phyloP scores from a whole-genome alignment of 1,140 invertebrate species.

The Hormaphis cornu region DNA sequence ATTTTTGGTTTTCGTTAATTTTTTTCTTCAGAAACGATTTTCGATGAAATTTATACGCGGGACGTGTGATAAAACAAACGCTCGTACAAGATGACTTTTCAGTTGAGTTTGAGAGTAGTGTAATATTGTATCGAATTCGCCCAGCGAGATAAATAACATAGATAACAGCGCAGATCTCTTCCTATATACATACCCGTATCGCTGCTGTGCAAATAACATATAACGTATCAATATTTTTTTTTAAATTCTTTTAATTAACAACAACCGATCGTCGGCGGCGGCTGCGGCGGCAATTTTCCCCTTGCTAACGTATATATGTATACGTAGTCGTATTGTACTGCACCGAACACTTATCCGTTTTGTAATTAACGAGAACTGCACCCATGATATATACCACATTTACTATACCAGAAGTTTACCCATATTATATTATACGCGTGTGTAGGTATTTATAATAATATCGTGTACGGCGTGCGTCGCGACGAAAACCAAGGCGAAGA shows the following conservation, averaged over 20 bases:
- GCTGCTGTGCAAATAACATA: background rate
- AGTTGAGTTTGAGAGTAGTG: too few species aligned
- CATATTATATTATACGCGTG: too few species aligned
- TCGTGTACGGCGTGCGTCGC: too few species aligned
- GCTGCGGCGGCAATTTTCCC: background rate
- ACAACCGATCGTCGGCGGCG: background rate
- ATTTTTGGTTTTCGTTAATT: too few species aligned
- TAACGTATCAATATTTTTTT: background rate
- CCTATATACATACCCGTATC: background rate
- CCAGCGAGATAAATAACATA: conserved; percentile 26
- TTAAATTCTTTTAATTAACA: conserved; percentile 30
- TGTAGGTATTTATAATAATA: too few species aligned
- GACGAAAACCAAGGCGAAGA: background rate
- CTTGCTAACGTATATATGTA: background rate
- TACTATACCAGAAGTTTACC: background rate
- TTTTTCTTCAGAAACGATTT: too few species aligned
- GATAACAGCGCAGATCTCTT: conserved; percentile 1
- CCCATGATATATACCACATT: background rate
- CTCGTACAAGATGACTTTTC: too few species aligned
- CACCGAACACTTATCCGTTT: background rate
- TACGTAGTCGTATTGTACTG: background rate
- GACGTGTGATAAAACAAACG: too few species aligned
- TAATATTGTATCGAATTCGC: conserved; percentile 29
- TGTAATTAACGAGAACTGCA: conserved; percentile 21
- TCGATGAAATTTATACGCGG: too few species aligned